Evolutionary conservation across 1,140 invertebrate species (phyloP).

Genomic region (Agrilus planipennis): DNA sequence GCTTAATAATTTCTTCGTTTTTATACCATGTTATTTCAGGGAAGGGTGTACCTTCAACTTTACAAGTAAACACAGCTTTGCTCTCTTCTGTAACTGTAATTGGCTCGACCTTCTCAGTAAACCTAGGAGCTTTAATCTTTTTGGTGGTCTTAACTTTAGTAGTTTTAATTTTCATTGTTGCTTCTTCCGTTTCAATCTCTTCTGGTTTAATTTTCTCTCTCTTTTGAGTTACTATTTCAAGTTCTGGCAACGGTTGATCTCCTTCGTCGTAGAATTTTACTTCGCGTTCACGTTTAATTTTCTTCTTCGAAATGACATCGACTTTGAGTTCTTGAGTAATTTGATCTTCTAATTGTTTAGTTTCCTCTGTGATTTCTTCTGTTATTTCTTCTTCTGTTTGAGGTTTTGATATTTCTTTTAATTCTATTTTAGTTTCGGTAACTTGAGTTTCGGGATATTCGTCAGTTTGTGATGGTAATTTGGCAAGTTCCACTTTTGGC

Average conservation of each 20-base stretch:
- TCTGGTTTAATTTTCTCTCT: constrained; percentile 12
- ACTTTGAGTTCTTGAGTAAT: constrained; percentile 38
- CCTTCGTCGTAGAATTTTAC: constrained; percentile 32
- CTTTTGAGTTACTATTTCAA: constrained; percentile 38
- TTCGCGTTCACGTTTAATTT: constrained; percentile 32
- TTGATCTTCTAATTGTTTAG: constrained; percentile 20
- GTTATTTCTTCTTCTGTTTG: constrained; percentile 19
- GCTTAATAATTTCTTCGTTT: constrained; percentile 54
- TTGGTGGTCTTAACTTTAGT: constrained; percentile 40
- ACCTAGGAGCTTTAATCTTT: constrained; percentile 48
- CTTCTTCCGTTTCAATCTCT: constrained; percentile 24
- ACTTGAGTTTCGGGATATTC: no score
- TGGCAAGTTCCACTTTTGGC: no score
- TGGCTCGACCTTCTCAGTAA: constrained; percentile 57
- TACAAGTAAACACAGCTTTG: constrained; percentile 50
- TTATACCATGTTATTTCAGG: constrained; percentile 67
- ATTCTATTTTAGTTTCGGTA: no score
- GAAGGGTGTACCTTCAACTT: constrained; percentile 53
- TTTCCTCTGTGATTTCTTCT: constrained; percentile 24
- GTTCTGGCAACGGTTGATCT: constrained; percentile 41
- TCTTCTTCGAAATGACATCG: constrained; percentile 39
- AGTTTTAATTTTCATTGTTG: no score
- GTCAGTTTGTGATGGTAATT: no score
- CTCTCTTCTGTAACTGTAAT: constrained; percentile 47
- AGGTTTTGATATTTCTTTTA: no score